A percentile compares a stretch with the other conserved stretches of the same genome.
phyloP scores from a whole-genome alignment of 1,140 invertebrate genomes.

The Diabrotica virgifera region DNA sequence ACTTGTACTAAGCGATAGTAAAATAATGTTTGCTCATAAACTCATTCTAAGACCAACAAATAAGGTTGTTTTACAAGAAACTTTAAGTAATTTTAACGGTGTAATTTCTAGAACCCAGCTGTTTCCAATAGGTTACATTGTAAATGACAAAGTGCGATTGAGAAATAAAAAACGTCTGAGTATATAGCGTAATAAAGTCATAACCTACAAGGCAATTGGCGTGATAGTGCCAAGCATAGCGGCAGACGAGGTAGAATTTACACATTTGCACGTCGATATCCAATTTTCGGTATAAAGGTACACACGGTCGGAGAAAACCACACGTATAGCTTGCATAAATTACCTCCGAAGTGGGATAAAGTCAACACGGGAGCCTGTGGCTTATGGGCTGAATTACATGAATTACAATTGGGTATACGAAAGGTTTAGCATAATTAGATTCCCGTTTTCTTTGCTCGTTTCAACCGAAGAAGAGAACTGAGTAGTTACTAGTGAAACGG shows the following conservation, averaged over 20 bases:
- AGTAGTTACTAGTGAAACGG: too few relatives aligned
- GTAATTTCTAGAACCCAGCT: too few relatives aligned
- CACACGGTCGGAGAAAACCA: slow-evolving; percentile 1
- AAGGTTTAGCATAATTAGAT: slow-evolving; percentile 8
- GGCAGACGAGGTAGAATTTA: neutral
- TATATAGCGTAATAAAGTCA: too few relatives aligned
- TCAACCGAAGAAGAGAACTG: neutral
- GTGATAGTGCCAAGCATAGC: neutral
- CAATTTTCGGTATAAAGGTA: slow-evolving; percentile 1
- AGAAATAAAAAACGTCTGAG: too few relatives aligned
- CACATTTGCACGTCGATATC: neutral
- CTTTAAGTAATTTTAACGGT: too few relatives aligned
- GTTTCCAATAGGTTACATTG: too few relatives aligned
- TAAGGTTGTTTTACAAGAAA: too few relatives aligned
- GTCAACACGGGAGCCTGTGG: slow-evolving; percentile 7
- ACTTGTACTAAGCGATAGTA: too few relatives aligned
- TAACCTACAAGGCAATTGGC: neutral
- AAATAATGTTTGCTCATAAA: too few relatives aligned
- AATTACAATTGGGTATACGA: slow-evolving; percentile 4
- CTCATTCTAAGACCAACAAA: too few relatives aligned
- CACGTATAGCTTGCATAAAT: slow-evolving; percentile 7
- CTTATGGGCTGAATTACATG: slow-evolving; percentile 8
- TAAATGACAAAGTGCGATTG: too few relatives aligned
- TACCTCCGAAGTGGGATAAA: slow-evolving; percentile 6
- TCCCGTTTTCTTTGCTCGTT: neutral